Conservation (phyloP, 2,888 invertebrate species). For the Andrena dorsata region DNA sequence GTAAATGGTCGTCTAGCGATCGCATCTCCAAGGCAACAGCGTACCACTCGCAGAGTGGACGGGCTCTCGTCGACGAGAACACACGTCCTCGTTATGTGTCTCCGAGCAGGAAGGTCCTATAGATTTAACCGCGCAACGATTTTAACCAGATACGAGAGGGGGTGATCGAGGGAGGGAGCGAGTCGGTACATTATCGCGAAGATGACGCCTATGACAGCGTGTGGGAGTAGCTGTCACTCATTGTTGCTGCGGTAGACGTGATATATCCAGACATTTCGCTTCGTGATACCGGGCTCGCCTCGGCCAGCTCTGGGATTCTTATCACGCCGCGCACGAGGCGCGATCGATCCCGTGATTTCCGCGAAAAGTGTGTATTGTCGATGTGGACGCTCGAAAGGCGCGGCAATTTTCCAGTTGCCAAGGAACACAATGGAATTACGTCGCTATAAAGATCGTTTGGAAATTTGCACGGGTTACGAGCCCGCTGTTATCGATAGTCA, state of each 20-base stretch:
- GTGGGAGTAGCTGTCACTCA: conserved; percentile 85
- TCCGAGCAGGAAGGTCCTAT: conserved; percentile 66
- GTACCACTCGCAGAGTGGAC: conserved; percentile 14
- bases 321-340: conserved; percentile 59
- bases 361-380: conserved; percentile 8
- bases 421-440: too few relatives aligned
- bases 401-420: background rate
- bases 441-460: too few relatives aligned
- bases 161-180: conserved; percentile 65
- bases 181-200: conserved; percentile 78
- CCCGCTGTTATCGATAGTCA: background rate
- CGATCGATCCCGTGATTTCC: conserved; percentile 57
- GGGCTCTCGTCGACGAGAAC: conserved; percentile 19
- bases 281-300: conserved; percentile 62
- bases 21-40: conserved; percentile 25
- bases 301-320: conserved; percentile 61
- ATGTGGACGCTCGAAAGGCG: conserved; percentile 1
- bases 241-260: conserved; percentile 79
- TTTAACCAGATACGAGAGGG: conserved; percentile 76
- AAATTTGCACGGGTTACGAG: too few relatives aligned
- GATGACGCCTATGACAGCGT: conserved; percentile 81
- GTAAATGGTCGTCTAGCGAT: conserved; percentile 24
- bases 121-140: conserved; percentile 76
- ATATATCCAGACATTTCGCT: conserved; percentile 75
- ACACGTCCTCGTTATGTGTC: conserved; percentile 52